Base-by-base conservation (phyloP, 1,140 invertebrate genomes). In the Glossosoma conforme region DNA sequence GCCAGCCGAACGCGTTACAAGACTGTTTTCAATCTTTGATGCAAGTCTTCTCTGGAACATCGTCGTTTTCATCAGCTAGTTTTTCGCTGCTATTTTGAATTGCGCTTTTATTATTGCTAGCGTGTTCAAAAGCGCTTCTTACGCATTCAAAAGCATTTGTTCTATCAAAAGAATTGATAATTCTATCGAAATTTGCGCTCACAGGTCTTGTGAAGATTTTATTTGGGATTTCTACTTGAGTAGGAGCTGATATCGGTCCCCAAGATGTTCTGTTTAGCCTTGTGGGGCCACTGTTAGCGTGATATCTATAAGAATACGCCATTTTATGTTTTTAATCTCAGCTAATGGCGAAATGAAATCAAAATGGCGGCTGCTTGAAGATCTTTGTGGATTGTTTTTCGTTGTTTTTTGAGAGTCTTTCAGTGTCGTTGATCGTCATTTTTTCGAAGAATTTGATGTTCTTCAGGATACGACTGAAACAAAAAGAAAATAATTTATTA, bases 201-300 rank as follows among this genome's bases (percentile, higher is more conserved):
- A 74, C 57, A 2, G 69, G 70, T 1, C 69, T 61, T 21, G 67
- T 66, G 59, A 61, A 69, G 51, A 59, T 54, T 52, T 70, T 71
- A 19, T 61, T 57, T 32, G 68, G 66, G 41, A 65, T 38, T 35
- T 60, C 59, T 3, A 58, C 36, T 6, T 44, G 52, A 1, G 70
- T 63, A 8, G 78, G 75, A 1, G 76, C 74, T 13, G 79, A 77
- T 38, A 78, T 74, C 2, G 81, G 81, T 6, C 77, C 77, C 81
- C 82, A 83, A 51, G 80, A 83, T 52, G 81, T 80, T 20, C 81
- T 76, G 66, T 79, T 83, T 35, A 77, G 70, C 52, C 77, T 77
- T 2, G 74, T 77, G 17, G 78, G 75, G 36, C 78, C 78, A 4
- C 45, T 45, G 48, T 58, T 58, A n/a, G 37, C 30, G 35, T 57